These are phyloP conservation scores for Drosophila varians DNA, from an alignment of 1,140 invertebrate genomes.

Conservation along the genomic window DNA sequence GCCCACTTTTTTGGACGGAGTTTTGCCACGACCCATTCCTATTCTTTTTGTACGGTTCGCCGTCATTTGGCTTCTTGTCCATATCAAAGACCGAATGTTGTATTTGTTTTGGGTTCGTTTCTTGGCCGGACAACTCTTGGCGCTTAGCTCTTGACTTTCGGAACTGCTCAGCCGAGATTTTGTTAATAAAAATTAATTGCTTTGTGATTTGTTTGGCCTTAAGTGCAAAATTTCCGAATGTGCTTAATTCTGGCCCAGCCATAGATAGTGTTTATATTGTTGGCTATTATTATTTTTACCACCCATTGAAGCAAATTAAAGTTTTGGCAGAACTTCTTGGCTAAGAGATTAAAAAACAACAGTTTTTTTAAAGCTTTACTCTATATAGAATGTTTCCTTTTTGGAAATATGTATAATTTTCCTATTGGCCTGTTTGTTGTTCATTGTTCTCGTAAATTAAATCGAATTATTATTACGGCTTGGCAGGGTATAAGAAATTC, in stretches of 20 bases:
- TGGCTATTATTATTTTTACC: slow-evolving; percentile 44
- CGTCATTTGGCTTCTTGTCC: slow-evolving; percentile 27
- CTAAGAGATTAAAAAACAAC: background rate
- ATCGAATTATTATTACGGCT: background rate
- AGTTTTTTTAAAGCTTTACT: background rate
- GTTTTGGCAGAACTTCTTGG: background rate
- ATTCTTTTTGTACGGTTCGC: slow-evolving; percentile 17
- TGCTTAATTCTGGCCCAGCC: slow-evolving; percentile 28
- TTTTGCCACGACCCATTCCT: slow-evolving; percentile 12
- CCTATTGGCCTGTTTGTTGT: background rate
- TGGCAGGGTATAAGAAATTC: slow-evolving; percentile 6
- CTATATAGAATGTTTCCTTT: too few relatives aligned
- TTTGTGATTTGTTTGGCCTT: slow-evolving; percentile 75
- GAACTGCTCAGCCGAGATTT: slow-evolving; percentile 65
- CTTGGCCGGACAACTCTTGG: slow-evolving; percentile 34
- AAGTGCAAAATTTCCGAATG: slow-evolving; percentile 46
- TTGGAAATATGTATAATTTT: background rate
- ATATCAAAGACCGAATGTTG: slow-evolving; percentile 48
- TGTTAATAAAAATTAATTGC: slow-evolving; percentile 81
- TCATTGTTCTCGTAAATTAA: background rate
- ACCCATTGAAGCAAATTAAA: background rate
- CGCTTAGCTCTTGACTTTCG: slow-evolving; percentile 31
- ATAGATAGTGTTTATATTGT: slow-evolving; percentile 43
- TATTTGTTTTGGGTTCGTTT: slow-evolving; percentile 18
- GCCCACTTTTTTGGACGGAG: slow-evolving; percentile 51